Evolutionary conservation across 2,888 invertebrate genomes (phyloP), one percentile per base, ranked within the genome.

Genomic region (Scotopteryx bipunctaria): DNA sequence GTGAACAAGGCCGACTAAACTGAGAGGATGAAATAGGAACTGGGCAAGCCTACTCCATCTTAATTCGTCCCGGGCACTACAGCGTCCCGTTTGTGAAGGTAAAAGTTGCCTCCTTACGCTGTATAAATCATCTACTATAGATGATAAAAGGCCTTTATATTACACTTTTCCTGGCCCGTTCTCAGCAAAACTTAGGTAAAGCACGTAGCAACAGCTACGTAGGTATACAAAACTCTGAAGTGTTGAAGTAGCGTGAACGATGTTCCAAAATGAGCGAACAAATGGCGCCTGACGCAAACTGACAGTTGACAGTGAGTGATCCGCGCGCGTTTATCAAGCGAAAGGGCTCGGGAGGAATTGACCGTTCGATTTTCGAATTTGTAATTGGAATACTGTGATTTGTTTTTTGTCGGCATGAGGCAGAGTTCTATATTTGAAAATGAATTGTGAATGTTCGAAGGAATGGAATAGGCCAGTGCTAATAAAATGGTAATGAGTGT

Each of bases 291-390:
- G 76, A 73, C 71, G 71, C 68, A 71, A 70, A 69, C 71, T 64
- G 73, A 73, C 62, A 59, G 66, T 69, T 76, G 82, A 79, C 81
- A 77, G 71, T 80, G 83, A 83, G 69, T 77, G 81, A 83, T 83
- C 67, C 63, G 67, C 52, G 61, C 48, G 48, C 71, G 73, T 72
- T 75, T 67, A 70, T 76, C 73, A 71, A 63, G 54, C 56, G 59
- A 63, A 70, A 69, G 71, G 74, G 73, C 63, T 51, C 44, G 45
- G 65, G 69, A 67, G 64, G 69, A 69, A 73, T 59, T 68, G 67
- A 63, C 60, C 61, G 58, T 58, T 61, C 40, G 51, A 49, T 40
- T 58, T 55, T 27, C 50, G 38, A 63, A 53, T 59, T 61, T 52
- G 61, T 61, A 61, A 65, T 63, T 69, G 50, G 55, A 53, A 58